Percentiles rank a stretch among this genome's conserved stretches.
Conservation (phyloP, 2,888 invertebrate species). For the Drosophila antonietae region DNA sequence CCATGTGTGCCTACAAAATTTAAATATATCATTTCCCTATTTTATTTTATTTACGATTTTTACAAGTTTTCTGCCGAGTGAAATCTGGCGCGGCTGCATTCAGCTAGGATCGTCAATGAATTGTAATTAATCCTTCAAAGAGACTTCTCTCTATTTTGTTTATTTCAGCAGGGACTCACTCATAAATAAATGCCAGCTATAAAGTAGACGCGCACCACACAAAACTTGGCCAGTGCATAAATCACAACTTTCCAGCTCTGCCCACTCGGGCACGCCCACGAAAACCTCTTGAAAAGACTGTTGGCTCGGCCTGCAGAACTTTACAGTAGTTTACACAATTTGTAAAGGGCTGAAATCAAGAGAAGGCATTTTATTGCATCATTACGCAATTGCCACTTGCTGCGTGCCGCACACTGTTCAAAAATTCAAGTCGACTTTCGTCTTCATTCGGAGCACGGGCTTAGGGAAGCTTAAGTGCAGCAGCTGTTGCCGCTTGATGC, state of each 20-base stretch:
- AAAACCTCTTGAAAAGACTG: slow-evolving; percentile 1
- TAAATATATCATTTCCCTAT: neutral
- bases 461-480: neutral
- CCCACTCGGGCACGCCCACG: slow-evolving; percentile 11
- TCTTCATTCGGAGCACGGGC: neutral
- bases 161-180: slow-evolving; percentile 41
- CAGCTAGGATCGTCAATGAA: slow-evolving; percentile 40
- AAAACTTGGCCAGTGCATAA: slow-evolving; percentile 65
- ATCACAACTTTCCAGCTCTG: slow-evolving; percentile 58
- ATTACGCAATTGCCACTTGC: slow-evolving; percentile 61
- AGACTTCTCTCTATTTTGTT: slow-evolving; percentile 29
- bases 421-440: slow-evolving; percentile 23
- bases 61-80: slow-evolving; percentile 7
- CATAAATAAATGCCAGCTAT: slow-evolving; percentile 62
- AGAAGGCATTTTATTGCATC: slow-evolving; percentile 62
- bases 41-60: neutral
- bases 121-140: slow-evolving; percentile 41
- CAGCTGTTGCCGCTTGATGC: slow-evolving; percentile 15
- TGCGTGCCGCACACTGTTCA: slow-evolving; percentile 3
- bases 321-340: slow-evolving; percentile 49
- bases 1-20: slow-evolving; percentile 18
- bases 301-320: slow-evolving; percentile 23
- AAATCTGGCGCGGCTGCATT: slow-evolving; percentile 29
- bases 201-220: slow-evolving; percentile 57
- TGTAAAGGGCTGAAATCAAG: slow-evolving; percentile 63